A percentile compares a stretch with the other conserved stretches of the same genome.
Evolutionary conservation across 2,113 vertebrate species (phyloP).

Genomic region (Mobula hypostoma): DNA sequence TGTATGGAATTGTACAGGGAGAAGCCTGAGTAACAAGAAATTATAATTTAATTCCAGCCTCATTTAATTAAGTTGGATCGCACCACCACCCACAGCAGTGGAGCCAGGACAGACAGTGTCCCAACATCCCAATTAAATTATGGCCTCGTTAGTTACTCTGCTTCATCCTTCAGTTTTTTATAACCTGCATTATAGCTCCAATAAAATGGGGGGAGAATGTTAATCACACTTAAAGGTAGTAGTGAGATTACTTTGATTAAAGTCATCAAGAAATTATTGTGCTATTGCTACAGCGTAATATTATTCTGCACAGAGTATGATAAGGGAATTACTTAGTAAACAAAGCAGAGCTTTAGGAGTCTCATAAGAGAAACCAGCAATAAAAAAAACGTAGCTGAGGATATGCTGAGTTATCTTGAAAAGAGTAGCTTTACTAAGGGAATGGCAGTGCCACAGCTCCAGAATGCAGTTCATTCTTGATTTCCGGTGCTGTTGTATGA

Average conservation of each 20-base stretch:
- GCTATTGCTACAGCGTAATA: neutral
- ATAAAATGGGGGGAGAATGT: neutral
- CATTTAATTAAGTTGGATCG: constrained; percentile 4
- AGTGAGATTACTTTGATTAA: neutral
- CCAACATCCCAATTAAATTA: constrained; percentile 14
- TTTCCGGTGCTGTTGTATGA: too few species aligned
- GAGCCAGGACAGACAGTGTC: neutral
- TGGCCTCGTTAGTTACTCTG: neutral
- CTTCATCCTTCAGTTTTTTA: constrained; percentile 11
- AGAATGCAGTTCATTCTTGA: too few species aligned
- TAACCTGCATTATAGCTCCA: neutral
- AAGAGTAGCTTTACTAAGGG: neutral
- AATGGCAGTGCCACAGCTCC: too few species aligned
- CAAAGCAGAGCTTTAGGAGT: neutral
- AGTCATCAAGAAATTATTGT: neutral
- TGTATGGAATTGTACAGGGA: neutral
- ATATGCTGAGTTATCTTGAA: neutral
- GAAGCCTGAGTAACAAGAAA: neutral
- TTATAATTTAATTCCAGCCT: neutral
- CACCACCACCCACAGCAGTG: neutral
- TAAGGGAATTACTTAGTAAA: constrained; percentile 11
- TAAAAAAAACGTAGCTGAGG: neutral
- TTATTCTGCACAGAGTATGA: neutral
- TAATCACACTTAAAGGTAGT: constrained; percentile 1
- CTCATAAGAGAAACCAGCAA: neutral